Conservation (phyloP, 2,113 vertebrate genomes). For the Pedionomus torquatus region DNA sequence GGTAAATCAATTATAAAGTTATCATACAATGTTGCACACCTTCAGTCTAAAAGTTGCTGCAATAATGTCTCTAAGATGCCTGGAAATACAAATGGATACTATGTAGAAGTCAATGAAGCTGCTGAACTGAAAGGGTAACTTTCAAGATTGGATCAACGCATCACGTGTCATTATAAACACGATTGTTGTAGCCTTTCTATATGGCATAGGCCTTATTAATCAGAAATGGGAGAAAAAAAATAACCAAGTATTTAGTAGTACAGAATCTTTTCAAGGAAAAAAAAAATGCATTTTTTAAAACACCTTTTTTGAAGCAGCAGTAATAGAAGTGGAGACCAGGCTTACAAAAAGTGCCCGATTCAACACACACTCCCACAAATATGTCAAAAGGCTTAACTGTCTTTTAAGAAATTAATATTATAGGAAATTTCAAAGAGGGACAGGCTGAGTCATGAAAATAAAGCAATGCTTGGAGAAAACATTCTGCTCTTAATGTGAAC, state of each 20-base stretch:
- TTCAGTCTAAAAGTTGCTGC: neutral
- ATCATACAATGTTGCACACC: neutral
- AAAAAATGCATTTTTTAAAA: neutral
- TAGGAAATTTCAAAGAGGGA: neutral
- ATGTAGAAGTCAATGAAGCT: slow-evolving; percentile 53
- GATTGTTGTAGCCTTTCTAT: neutral
- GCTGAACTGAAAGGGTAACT: slow-evolving; percentile 46
- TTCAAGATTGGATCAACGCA: slow-evolving; percentile 17
- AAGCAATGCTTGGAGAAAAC: neutral
- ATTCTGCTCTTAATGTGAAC: neutral
- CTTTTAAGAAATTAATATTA: neutral
- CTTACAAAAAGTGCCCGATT: neutral
- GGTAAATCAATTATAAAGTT: neutral
- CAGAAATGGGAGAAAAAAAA: slow-evolving; percentile 18
- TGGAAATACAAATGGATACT: slow-evolving; percentile 42
- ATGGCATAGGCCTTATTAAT: neutral
- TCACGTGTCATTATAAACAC: neutral
- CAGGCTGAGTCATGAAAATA: neutral
- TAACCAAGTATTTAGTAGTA: neutral
- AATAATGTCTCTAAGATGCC: neutral
- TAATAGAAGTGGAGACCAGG: neutral
- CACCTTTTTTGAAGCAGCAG: neutral
- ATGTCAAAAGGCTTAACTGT: neutral
- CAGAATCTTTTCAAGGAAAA: neutral
- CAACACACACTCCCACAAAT: neutral